Base-by-base conservation (phyloP, 2,888 invertebrate species). In the Helicoverpa assulta region DNA sequence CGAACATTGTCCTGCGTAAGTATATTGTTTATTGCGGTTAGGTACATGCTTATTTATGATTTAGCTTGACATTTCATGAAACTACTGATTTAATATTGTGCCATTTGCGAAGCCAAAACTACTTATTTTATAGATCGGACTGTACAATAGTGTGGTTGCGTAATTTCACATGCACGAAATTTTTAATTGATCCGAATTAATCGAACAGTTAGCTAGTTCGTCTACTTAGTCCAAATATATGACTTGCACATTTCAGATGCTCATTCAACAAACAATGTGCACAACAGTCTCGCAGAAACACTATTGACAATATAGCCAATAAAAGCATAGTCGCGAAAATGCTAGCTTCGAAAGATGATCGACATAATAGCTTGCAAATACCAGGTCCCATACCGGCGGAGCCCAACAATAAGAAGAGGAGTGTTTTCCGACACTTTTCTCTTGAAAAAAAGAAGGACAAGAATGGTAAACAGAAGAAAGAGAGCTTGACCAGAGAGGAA, bases 291-390 rank as follows among this genome's bases (percentile, higher is more conserved):
- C 12, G 40, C 26, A n/a, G 55, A 16, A 43, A 43, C 6, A 16
- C 43, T 43, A 16, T 43, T 16, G 43, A 43, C 5, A 43, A 43
- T 16, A 16, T 43, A 43, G 16, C 43, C 16, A 14, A 16, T 43
- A 43, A 43, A 43, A 43, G 5, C 16, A 4, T 10, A 16, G 43
- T 16, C 4, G 4, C 43, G 4, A 43, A 55, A 37, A 71, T 61
- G 70, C 29, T 66, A 52, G 19, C 18, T 10, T 33, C 21, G 7
- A 61, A 60, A n/a, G 70, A 69, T 21, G 72, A 73, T n/a, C 76
- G 75, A 0, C 73, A 83, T 62, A 81, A 83, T 43, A 81, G 68
- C 50, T 64, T 71, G 21, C 85, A 88, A 78, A 86, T 84, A 73
- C 84, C 86, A 0, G 85, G 81, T 0, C 86, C 85, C 1, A 64